Conservation (phyloP, 2,888 invertebrate genomes). For the Ceriagrion tenellum region DNA sequence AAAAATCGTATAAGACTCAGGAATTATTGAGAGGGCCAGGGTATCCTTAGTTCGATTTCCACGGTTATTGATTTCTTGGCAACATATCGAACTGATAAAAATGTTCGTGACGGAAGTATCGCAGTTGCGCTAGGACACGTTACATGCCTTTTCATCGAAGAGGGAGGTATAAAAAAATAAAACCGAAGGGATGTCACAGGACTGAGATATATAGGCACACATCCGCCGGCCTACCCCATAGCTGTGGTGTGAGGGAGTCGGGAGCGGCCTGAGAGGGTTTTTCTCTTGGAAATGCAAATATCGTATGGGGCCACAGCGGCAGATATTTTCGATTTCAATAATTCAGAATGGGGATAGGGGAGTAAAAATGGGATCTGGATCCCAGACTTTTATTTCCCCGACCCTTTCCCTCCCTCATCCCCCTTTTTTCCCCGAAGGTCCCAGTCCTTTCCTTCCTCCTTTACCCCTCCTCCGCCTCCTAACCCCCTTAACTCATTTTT, state of each 20-base stretch:
- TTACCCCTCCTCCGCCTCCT: neutral
- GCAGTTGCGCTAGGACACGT: neutral
- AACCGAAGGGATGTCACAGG: neutral
- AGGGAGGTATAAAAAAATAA: neutral
- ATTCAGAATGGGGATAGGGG: slow-evolving; percentile 67
- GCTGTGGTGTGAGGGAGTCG: neutral
- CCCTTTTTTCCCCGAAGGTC: neutral
- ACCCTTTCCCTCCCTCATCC: no score
- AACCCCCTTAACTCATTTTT: neutral
- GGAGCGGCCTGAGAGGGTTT: slow-evolving; percentile 56
- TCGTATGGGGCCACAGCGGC: slow-evolving; percentile 66
- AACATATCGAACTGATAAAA: neutral
- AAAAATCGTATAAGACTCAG: neutral
- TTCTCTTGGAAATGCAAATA: slow-evolving; percentile 66
- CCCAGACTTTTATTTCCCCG: slow-evolving; percentile 23
- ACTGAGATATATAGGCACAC: neutral
- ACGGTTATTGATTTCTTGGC: neutral
- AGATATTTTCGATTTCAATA: slow-evolving; percentile 68
- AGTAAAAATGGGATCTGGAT: slow-evolving; percentile 67
- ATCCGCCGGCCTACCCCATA: neutral
- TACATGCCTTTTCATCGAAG: neutral
- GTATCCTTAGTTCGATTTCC: neutral
- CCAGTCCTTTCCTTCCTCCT: neutral
- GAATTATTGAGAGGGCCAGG: neutral
- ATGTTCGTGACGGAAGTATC: neutral